Percentiles rank a stretch among this genome's conserved stretches.
Evolutionary conservation across 2,113 vertebrate species (phyloP).

Genomic region (Oryzias woworae): DNA sequence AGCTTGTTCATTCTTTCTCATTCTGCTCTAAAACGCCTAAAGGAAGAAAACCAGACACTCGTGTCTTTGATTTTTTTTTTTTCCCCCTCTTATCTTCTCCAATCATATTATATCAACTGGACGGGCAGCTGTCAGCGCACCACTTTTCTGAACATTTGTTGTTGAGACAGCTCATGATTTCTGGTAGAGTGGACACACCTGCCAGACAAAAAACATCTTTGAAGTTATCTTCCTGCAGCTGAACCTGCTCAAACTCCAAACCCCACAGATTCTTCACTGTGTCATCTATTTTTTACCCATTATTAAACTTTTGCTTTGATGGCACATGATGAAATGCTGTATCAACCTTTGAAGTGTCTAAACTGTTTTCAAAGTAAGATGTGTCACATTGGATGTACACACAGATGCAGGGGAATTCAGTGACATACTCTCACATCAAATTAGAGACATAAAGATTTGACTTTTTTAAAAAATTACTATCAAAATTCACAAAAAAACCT

Average conservation of each 20-base stretch:
- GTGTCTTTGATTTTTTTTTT: slow-evolving; percentile 16
- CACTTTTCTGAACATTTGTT: slow-evolving; percentile 21
- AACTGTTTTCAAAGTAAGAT: slow-evolving; percentile 11
- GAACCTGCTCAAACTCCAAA: slow-evolving; percentile 2
- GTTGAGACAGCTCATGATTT: slow-evolving; percentile 19
- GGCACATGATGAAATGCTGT: slow-evolving; percentile 23
- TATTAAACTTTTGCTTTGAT: slow-evolving; percentile 3
- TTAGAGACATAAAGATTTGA: too few species aligned
- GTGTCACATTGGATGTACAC: background rate
- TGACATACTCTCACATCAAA: background rate
- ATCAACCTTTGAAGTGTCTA: slow-evolving; percentile 10
- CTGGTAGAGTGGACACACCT: slow-evolving; percentile 31
- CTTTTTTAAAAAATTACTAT: too few species aligned
- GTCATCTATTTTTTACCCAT: slow-evolving; percentile 19
- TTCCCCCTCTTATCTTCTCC: slow-evolving; percentile 14
- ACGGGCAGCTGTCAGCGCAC: slow-evolving; percentile 24
- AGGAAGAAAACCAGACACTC: background rate
- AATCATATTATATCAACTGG: slow-evolving; percentile 10
- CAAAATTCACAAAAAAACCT: too few species aligned
- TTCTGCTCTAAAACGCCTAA: background rate
- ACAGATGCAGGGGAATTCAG: background rate
- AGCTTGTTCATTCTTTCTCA: background rate
- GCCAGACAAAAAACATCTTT: slow-evolving; percentile 31
- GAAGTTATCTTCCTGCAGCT: slow-evolving; percentile 7
- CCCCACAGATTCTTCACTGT: slow-evolving; percentile 16